Evolutionary conservation across 2,888 invertebrate genomes (phyloP).

Genomic region (Sarcophaga carnaria): DNA sequence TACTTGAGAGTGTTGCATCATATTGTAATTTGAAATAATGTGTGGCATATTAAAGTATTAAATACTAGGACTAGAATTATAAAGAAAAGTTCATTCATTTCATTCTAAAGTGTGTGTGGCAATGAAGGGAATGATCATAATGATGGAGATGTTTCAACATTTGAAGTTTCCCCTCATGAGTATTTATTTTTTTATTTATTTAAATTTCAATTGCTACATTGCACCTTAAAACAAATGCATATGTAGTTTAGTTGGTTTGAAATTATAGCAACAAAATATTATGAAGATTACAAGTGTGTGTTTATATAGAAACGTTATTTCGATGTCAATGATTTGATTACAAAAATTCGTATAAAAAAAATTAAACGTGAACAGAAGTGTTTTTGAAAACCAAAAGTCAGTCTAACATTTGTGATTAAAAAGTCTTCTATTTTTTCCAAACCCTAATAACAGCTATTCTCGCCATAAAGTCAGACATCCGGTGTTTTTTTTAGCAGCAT

Average conservation of each 20-base stretch:
- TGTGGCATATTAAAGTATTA: constrained; percentile 10
- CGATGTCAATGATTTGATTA: neutral
- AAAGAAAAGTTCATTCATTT: neutral
- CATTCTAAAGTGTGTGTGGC: neutral
- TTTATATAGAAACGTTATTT: constrained; percentile 11
- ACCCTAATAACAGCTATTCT: too few species aligned
- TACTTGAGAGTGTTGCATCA: neutral
- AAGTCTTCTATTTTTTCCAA: too few species aligned
- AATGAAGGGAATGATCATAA: constrained; percentile 2
- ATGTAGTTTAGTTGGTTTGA: neutral
- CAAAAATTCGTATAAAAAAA: neutral
- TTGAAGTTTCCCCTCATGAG: neutral
- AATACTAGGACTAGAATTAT: too few species aligned
- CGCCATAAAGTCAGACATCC: too few species aligned
- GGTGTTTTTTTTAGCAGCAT: too few species aligned
- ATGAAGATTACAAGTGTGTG: constrained; percentile 6
- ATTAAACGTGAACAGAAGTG: too few species aligned
- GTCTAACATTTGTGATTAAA: too few species aligned
- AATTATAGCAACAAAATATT: constrained; percentile 20
- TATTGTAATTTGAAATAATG: constrained; percentile 17
- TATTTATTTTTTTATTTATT: neutral
- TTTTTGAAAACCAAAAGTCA: too few species aligned
- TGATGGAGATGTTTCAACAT: neutral
- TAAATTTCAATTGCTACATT: neutral
- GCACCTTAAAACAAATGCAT: neutral